These are phyloP conservation scores for Mungos mungo DNA, from an alignment of 2,113 vertebrate genomes.

Conservation along the genomic window DNA sequence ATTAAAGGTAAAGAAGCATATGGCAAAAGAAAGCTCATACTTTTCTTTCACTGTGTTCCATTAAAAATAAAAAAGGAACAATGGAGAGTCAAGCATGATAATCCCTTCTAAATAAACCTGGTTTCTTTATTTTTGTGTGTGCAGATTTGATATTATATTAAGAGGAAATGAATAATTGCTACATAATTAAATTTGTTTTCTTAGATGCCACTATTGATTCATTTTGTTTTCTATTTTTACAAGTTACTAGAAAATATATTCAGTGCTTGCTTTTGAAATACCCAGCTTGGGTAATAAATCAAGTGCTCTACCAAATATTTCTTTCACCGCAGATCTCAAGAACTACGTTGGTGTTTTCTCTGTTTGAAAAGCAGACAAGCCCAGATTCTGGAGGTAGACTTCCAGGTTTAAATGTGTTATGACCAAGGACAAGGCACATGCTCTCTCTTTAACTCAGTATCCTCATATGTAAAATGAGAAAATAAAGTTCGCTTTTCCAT, in stretches of 20 bases:
- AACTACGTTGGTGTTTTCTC: background rate
- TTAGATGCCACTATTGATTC: constrained; percentile 25
- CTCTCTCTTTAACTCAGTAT: background rate
- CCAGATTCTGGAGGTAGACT: background rate
- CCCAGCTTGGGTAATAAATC: background rate
- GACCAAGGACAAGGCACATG: background rate
- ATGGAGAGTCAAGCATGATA: background rate
- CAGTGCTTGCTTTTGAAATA: constrained; percentile 51
- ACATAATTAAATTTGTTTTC: constrained; percentile 46
- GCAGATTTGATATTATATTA: background rate
- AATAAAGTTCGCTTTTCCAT: background rate
- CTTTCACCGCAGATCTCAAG: background rate
- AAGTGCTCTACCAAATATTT: background rate
- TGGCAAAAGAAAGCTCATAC: background rate
- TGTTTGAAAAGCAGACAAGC: background rate
- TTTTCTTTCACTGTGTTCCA: background rate
- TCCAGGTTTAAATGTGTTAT: background rate
- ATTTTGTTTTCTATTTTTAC: constrained; percentile 31
- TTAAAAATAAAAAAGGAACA: constrained; percentile 25
- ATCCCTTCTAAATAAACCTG: background rate
- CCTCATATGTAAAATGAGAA: background rate
- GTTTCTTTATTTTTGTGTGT: constrained; percentile 32
- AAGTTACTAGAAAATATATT: constrained; percentile 8
- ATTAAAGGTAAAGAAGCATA: constrained; percentile 7
- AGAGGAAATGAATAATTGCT: constrained; percentile 24